Evolutionary conservation across 1,140 invertebrate genomes (phyloP).

Genomic region (Sitobion miscanthi): DNA sequence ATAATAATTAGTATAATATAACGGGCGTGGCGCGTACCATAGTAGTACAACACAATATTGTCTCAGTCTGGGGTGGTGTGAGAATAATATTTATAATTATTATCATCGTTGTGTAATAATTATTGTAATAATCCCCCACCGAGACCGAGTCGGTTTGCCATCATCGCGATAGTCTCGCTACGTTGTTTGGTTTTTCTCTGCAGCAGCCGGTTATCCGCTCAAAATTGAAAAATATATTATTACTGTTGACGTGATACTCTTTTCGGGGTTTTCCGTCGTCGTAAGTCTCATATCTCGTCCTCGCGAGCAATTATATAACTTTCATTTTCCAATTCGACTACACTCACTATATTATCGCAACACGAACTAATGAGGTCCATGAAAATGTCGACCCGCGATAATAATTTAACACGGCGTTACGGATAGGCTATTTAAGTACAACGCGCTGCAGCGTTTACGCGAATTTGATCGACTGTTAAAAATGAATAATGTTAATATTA

Average conservation of each 20-base stretch:
- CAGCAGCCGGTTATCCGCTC: background rate
- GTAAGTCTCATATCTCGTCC: background rate
- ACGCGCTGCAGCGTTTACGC: no score
- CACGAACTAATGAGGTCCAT: no score
- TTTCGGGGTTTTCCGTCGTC: background rate
- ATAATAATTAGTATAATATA: background rate
- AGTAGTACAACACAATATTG: background rate
- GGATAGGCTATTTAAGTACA: background rate
- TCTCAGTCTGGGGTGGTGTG: background rate
- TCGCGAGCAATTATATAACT: background rate
- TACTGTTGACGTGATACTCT: background rate
- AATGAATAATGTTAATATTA: no score
- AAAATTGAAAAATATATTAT: background rate
- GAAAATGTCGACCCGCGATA: no score
- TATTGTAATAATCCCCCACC: background rate
- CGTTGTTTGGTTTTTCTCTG: background rate
- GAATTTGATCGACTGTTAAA: no score
- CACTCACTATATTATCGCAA: background rate
- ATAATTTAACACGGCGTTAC: background rate
- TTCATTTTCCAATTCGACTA: background rate
- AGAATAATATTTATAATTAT: slow-evolving; percentile 2
- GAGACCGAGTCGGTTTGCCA: background rate
- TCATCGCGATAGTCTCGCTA: background rate
- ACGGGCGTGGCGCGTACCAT: background rate
- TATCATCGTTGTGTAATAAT: background rate